Evolutionary conservation across 2,797 vertebrate species (phyloP).

Genomic region (Buceros bicornis): DNA sequence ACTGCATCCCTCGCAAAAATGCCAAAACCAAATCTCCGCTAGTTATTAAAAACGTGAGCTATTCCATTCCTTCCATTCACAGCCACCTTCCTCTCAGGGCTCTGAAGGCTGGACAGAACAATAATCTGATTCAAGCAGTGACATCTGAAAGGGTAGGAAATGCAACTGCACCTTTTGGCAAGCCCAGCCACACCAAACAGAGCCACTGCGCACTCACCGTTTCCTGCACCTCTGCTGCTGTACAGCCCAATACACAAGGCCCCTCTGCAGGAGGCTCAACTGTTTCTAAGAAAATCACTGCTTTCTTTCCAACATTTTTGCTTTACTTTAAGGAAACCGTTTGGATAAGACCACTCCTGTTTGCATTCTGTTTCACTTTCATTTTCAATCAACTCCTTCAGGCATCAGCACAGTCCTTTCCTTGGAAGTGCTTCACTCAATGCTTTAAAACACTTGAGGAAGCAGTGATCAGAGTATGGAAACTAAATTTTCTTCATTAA

Average conservation of each 20-base stretch:
- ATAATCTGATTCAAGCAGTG: neutral
- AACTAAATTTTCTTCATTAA: slow-evolving; percentile 88
- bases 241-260: neutral
- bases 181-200: neutral
- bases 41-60: neutral
- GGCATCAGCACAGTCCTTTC: slow-evolving; percentile 32
- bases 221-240: neutral
- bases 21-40: neutral
- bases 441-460: slow-evolving; percentile 81
- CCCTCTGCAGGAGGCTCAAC: neutral
- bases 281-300: neutral
- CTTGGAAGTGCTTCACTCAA: slow-evolving; percentile 56
- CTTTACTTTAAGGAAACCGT: slow-evolving; percentile 30
- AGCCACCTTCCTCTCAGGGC: neutral
- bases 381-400: slow-evolving; percentile 53
- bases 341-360: neutral
- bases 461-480: slow-evolving; percentile 82
- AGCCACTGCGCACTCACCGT: neutral
- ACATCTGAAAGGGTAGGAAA: neutral
- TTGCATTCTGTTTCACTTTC: slow-evolving; percentile 34
- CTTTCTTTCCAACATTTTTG: slow-evolving; percentile 13
- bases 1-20: neutral
- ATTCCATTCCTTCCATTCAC: neutral
- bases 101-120: neutral
- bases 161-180: neutral